phyloP scores from a whole-genome alignment of 1,140 invertebrate genomes.

The Galleria mellonella region DNA sequence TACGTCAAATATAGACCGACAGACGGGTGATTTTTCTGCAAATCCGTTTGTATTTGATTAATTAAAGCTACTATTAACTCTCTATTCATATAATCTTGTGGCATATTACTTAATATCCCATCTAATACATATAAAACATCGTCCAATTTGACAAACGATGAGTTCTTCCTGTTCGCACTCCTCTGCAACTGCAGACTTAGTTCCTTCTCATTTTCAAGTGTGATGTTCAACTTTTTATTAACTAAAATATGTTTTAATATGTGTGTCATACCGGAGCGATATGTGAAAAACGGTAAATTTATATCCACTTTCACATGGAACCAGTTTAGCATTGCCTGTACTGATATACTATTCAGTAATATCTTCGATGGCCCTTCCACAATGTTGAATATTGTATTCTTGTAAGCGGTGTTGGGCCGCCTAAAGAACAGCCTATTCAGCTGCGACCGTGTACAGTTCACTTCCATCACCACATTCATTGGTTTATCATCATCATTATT shows the following conservation, averaged over 20 bases:
- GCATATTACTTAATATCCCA: not conserved
- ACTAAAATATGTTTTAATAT: slow-evolving; percentile 30
- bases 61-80: not conserved
- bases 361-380: slow-evolving; percentile 15
- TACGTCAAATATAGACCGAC: not conserved
- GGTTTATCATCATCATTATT: slow-evolving; percentile 4
- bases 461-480: slow-evolving; percentile 27
- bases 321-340: slow-evolving; percentile 39
- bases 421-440: slow-evolving; percentile 36
- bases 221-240: slow-evolving; percentile 24
- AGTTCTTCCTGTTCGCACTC: slow-evolving; percentile 3
- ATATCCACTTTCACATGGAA: slow-evolving; percentile 21
- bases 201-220: not conserved
- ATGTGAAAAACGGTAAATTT: slow-evolving; percentile 4
- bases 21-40: slow-evolving; percentile 6
- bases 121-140: not conserved
- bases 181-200: slow-evolving; percentile 20
- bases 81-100: not conserved
- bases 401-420: slow-evolving; percentile 19
- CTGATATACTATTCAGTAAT: slow-evolving; percentile 6
- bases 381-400: slow-evolving; percentile 38
- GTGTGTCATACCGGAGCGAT: slow-evolving; percentile 23
- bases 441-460: slow-evolving; percentile 32
- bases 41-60: slow-evolving; percentile 9
- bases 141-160: not conserved